These are phyloP conservation scores for Chrysocyon brachyurus DNA, from an alignment of 2,797 vertebrate genomes.

Conservation along the genomic window DNA sequence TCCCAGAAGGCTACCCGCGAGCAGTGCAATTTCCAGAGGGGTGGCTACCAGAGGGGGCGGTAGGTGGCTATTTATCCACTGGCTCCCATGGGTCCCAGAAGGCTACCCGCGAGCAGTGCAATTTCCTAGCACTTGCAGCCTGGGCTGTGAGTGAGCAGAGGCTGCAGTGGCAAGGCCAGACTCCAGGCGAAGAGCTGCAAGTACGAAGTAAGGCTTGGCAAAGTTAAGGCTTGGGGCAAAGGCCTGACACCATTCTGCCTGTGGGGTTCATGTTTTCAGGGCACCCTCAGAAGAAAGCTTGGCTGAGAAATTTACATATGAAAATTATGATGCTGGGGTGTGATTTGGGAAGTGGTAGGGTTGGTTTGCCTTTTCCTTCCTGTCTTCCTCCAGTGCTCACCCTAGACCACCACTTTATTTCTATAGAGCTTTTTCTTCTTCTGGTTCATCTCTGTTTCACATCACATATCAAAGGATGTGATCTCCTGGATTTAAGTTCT, in stretches of 20 bases:
- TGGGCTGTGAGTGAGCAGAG: background rate
- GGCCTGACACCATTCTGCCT: too few species aligned
- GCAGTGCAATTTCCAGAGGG: background rate
- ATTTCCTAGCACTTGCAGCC: background rate
- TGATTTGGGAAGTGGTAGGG: background rate
- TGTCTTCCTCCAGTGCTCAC: background rate
- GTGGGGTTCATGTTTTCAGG: background rate
- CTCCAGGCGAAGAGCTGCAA: background rate
- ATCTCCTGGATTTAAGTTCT: background rate
- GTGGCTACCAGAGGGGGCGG: background rate
- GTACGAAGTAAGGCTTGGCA: background rate
- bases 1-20: background rate
- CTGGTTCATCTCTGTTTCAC: background rate
- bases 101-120: too few species aligned
- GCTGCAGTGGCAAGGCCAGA: background rate
- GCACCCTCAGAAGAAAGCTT: background rate
- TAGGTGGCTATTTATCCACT: background rate
- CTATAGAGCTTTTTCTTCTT: background rate
- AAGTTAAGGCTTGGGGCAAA: background rate
- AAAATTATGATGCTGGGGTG: background rate
- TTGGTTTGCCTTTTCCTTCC: background rate
- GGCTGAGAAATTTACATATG: background rate
- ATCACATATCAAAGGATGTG: constrained; percentile 31
- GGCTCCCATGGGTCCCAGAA: background rate
- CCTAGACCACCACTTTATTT: background rate